phyloP scores from a whole-genome alignment of 2,888 invertebrate genomes.

The Lasioglossum villosulum region DNA sequence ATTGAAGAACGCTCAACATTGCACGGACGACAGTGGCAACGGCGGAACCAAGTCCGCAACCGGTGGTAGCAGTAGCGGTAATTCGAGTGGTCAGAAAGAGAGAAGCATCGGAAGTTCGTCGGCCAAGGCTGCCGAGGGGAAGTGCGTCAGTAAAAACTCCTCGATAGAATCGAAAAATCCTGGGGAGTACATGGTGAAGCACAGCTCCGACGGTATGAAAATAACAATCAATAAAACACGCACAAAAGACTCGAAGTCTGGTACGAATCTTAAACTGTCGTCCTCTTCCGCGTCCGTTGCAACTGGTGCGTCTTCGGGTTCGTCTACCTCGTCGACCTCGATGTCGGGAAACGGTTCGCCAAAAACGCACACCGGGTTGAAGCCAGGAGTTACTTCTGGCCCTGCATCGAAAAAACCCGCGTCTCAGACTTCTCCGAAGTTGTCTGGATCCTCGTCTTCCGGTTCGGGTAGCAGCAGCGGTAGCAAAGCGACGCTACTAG shows the following conservation, averaged over 20 bases:
- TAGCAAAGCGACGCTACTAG: conserved; percentile 81
- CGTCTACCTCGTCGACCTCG: conserved; percentile 84
- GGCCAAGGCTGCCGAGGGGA: conserved; percentile 80
- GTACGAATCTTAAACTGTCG: conserved; percentile 76
- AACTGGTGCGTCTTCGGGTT: conserved; percentile 81
- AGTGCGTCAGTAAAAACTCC: conserved; percentile 79
- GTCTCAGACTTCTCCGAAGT: conserved; percentile 84
- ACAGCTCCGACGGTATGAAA: conserved; percentile 95
- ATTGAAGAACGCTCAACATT: conserved; percentile 91
- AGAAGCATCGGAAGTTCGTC: conserved; percentile 81
- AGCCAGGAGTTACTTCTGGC: conserved; percentile 94
- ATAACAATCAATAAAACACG: conserved; percentile 96
- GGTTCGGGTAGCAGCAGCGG: conserved; percentile 74
- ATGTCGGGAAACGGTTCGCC: conserved; percentile 87
- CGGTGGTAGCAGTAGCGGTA: conserved; percentile 84
- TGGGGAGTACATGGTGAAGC: conserved; percentile 94
- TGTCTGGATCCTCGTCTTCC: conserved; percentile 69
- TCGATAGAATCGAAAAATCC: conserved; percentile 88
- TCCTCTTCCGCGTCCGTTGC: conserved; percentile 66
- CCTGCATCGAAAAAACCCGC: conserved; percentile 93
- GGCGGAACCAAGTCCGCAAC: conserved; percentile 86
- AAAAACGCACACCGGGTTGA: conserved; percentile 92
- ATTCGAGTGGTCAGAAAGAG: conserved; percentile 83
- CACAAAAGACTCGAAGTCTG: conserved; percentile 88
- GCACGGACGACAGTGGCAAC: conserved; percentile 86